These are phyloP conservation scores for Limnephilus rhombicus DNA, from an alignment of 2,888 invertebrate species.

Conservation along the genomic window DNA sequence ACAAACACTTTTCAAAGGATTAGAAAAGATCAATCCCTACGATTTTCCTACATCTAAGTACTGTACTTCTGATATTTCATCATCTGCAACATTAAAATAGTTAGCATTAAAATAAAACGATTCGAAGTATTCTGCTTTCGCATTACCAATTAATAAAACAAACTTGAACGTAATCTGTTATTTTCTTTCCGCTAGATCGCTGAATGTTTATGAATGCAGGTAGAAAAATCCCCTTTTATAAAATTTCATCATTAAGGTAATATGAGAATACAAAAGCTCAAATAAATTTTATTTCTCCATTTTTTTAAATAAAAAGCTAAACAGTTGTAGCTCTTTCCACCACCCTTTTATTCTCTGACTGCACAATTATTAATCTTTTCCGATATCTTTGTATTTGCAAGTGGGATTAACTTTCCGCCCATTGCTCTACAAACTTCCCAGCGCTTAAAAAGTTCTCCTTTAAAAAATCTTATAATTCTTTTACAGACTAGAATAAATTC, in stretches of 20 bases:
- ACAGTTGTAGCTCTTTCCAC: not conserved
- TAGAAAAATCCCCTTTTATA: not conserved
- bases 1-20: too few species aligned
- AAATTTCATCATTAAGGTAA: not conserved
- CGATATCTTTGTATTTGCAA: not conserved
- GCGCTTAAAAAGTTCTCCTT: not conserved
- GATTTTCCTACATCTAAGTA: too few species aligned
- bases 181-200: too few species aligned
- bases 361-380: not conserved
- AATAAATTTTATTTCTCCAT: not conserved
- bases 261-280: not conserved
- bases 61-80: too few species aligned
- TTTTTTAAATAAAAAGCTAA: not conserved
- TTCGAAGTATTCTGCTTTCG: too few species aligned
- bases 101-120: too few species aligned
- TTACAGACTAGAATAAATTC: slow-evolving; percentile 1
- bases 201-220: too few species aligned
- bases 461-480: not conserved
- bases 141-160: too few species aligned
- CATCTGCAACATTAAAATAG: too few species aligned
- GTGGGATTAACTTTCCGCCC: not conserved
- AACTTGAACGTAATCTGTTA: too few species aligned
- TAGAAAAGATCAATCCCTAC: too few species aligned
- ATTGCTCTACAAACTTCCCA: not conserved
- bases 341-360: not conserved